Evolutionary conservation across 2,888 invertebrate genomes (phyloP), one percentile per base, ranked within the genome.

Genomic region (Macrosiphum euphorbiae): DNA sequence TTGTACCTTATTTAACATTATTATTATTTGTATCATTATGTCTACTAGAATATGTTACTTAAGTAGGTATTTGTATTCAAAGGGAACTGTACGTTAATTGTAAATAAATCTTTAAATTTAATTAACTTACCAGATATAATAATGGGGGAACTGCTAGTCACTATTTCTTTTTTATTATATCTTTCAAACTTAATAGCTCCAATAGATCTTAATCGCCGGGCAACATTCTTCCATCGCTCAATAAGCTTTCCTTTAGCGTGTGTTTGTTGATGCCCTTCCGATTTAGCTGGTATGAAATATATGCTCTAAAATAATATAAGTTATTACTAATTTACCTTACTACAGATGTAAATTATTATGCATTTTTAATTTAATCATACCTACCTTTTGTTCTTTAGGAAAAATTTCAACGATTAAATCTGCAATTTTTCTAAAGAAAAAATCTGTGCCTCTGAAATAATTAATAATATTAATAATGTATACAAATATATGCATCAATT

Each of bases 61-160:
- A 61, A 26, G 26, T 61, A 16, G 52, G 52, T 55, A 55, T 24
- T 24, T 55, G 55, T 55, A 55, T 55, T 24, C 24, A 24, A 55
- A 55, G 55, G 24, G 20, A 24, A 20, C 20, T 55, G 55, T 55
- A 24, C 7, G 24, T 67, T 67, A 67, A 67, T 67, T 67, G 67
- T 24, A n/a, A 67, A 67, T 67, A n/a, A n/a, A 67, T 67, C 13
- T n/a, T 67, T 67, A 67, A 28, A 67, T 67, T n/a, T n/a, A 67
- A 67, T 67, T 67, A n/a, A 67, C n/a, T 67, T 67, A 67, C 67
- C 67, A 67, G 67, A 67, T n/a, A 67, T n/a, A 67, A n/a, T 67
- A 67, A n/a, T 58, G 7, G 58, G 58, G 26, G 58, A 58, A 26
- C 58, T 58, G 58, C 26, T 58, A 8, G 58, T 58, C 58, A 58